Evolutionary conservation across 2,113 vertebrate genomes (phyloP), one percentile per base, ranked within the genome.

Genomic region (Pseudorectes ferrugineus): DNA sequence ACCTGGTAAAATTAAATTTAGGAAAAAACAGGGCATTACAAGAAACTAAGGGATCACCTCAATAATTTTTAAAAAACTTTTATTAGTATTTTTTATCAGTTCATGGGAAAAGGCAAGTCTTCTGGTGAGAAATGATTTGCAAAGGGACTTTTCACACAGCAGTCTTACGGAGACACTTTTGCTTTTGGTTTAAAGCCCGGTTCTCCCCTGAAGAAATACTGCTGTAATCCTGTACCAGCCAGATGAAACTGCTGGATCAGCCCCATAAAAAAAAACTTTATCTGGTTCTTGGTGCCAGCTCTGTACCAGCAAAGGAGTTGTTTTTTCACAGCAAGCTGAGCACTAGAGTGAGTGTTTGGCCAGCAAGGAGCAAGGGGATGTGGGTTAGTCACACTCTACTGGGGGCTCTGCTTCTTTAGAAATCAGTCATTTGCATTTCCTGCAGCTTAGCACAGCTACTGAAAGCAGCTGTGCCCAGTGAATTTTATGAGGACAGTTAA

Each of bases 351-450:
- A 66, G 42, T 54, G 35, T 36, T 89, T 76, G 92, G 78, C 85
- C 75, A 75, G 71, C 57, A n/a, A 86, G 65, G 33, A 78, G 51
- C 6, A 26, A 72, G 46, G 74, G 45, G 46, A 62, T 62, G 23
- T 62, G 65, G 31, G 82, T 94, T 90, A 90, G 75, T 92, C 78
- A 86, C 82, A 77, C 67, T 67, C 72, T 36, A 10, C 21, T 1
- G 3, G 33, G 61, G 36, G n/a, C 62, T 85, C 66, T 74, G 43
- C 3, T 46, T 66, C 77, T 76, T 68, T 36, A 59, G 40, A 76
- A 83, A 90, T 48, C 35, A 80, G 43, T 80, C 31, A 83, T 90
- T 92, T 63, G 36, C 85, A 80, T 93, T 97, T 95, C 67, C 71
- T 86, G 57, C 40, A 94, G 88, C 48, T 92, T 67, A 94, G 59